Conservation (phyloP, 2,888 invertebrate genomes). For the Spodoptera littoralis region DNA sequence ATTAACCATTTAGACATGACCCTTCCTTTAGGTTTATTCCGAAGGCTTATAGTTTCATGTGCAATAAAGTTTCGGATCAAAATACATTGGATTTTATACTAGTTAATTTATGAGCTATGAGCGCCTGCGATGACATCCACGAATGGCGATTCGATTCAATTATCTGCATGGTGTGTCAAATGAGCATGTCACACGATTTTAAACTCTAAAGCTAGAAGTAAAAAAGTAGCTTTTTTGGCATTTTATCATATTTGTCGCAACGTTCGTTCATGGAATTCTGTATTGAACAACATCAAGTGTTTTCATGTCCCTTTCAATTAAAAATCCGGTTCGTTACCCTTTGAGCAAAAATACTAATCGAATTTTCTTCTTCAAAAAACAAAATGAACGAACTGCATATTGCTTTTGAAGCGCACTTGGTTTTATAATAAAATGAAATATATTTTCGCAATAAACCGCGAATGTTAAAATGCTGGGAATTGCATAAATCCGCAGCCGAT, state of each 20-base stretch:
- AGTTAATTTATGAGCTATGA: conserved; percentile 68
- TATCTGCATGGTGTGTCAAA: conserved; percentile 47
- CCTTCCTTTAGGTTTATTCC: conserved; percentile 1
- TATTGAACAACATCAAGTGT: conserved; percentile 15
- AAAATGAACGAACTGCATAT: neutral
- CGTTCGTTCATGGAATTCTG: conserved; percentile 1
- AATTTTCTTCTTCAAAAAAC: neutral
- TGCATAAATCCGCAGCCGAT: conserved; percentile 48
- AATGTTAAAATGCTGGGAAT: conserved; percentile 35
- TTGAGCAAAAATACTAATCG: conserved; percentile 3
- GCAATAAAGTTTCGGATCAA: conserved; percentile 14
- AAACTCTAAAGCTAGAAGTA: conserved; percentile 13
- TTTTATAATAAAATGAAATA: conserved; percentile 22
- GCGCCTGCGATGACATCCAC: conserved; percentile 64
- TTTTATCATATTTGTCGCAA: conserved; percentile 11
- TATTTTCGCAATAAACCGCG: conserved; percentile 15
- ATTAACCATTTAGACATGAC: conserved; percentile 22
- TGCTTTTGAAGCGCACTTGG: neutral
- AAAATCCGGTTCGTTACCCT: neutral
- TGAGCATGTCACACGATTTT: conserved; percentile 33
- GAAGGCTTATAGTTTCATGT: neutral
- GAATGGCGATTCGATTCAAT: conserved; percentile 71
- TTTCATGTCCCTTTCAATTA: conserved; percentile 4
- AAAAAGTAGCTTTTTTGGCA: conserved; percentile 3
- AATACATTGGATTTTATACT: conserved; percentile 20